A percentile compares a stretch with the other conserved stretches of the same genome.
phyloP scores from a whole-genome alignment of 2,113 vertebrate genomes.

The Terrapene triunguis region DNA sequence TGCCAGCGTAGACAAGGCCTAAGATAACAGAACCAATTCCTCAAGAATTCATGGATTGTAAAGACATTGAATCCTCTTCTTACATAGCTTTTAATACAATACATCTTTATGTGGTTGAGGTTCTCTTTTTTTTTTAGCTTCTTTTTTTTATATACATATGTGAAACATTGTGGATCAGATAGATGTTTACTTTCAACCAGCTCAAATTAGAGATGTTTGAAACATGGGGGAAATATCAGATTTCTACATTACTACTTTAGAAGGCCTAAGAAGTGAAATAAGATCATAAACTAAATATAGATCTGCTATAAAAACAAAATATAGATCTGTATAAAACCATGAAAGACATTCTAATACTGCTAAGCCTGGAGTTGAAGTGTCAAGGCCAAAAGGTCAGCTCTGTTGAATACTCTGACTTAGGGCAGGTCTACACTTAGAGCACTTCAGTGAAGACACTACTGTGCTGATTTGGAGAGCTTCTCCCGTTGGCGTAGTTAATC shows the following conservation, averaged over 20 bases:
- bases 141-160: not conserved
- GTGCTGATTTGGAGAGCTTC: not conserved
- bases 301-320: not conserved
- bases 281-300: not conserved
- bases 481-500: not conserved
- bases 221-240: not conserved
- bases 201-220: not conserved
- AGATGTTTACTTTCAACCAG: not conserved
- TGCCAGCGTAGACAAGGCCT: no score
- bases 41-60: not conserved
- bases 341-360: not conserved
- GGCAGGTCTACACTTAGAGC: not conserved
- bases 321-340: not conserved
- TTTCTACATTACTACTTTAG: not conserved
- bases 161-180: fast-evolving
- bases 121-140: not conserved
- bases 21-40: not conserved
- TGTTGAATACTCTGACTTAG: not conserved
- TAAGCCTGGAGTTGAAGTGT: not conserved
- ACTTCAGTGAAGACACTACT: not conserved
- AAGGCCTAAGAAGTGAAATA: not conserved
- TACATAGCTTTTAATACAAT: not conserved
- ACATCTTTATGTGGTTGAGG: not conserved
- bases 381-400: not conserved
- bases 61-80: not conserved